phyloP scores from a whole-genome alignment of 2,113 vertebrate species.

The Castor canadensis region DNA sequence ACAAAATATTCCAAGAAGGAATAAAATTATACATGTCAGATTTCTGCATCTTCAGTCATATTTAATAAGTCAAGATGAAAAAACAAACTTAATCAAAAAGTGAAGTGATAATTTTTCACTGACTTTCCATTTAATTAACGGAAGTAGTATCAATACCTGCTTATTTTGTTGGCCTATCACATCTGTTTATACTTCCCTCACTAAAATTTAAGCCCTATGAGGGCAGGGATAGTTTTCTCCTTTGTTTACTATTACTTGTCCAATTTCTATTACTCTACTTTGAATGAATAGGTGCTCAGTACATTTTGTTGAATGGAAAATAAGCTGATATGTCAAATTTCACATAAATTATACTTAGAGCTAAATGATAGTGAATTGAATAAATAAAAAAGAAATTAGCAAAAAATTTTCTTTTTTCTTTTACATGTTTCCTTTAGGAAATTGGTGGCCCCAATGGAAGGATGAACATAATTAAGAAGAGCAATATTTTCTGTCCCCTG shows the following conservation, averaged over 20 bases:
- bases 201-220: neutral
- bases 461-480: neutral
- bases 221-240: neutral
- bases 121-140: neutral
- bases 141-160: neutral
- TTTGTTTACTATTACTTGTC: neutral
- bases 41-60: neutral
- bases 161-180: neutral
- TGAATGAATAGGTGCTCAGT: neutral
- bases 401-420: neutral
- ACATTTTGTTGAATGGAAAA: neutral
- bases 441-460: neutral
- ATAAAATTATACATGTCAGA: neutral
- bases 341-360: neutral
- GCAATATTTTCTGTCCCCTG: neutral
- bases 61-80: neutral
- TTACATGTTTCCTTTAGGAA: conserved; percentile 18
- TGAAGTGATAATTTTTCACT: neutral
- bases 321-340: neutral
- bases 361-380: neutral
- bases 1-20: neutral
- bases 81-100: neutral
- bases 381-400: neutral
- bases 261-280: neutral
- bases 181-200: neutral